Percentiles rank a stretch among this genome's conserved stretches.
Conservation (phyloP, 2,888 invertebrate species). For the Sarcophaga rosellei region DNA sequence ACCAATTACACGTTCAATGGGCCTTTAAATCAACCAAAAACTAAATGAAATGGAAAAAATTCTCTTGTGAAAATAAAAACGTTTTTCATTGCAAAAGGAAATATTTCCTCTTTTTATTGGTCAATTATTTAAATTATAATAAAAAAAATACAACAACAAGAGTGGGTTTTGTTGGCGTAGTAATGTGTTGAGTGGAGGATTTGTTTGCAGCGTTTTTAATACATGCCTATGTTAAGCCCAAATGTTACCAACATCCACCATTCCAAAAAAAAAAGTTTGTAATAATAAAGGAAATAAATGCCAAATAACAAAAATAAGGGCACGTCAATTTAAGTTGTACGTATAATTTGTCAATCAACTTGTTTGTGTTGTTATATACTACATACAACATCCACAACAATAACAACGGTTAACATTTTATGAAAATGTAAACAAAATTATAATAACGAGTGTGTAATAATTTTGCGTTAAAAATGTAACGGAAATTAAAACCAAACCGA, state of each 20-base stretch:
- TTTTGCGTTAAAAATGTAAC: conserved; percentile 34
- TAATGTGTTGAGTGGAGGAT: background rate
- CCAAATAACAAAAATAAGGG: conserved; percentile 21
- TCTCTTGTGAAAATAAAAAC: background rate
- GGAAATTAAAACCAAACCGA: conserved; percentile 41
- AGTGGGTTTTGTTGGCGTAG: background rate
- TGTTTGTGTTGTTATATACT: background rate
- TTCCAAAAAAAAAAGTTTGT: background rate
- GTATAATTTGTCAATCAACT: conserved; percentile 42
- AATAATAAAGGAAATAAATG: too few species aligned
- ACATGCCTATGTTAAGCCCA: background rate
- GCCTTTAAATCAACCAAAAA: conserved; percentile 43
- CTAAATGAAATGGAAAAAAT: background rate
- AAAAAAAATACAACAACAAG: background rate
- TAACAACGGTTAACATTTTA: background rate
- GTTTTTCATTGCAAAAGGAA: background rate
- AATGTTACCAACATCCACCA: background rate
- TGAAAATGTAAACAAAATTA: background rate
- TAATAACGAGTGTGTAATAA: conserved; percentile 26
- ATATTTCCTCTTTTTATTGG: conserved; percentile 31
- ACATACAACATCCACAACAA: background rate
- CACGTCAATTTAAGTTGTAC: conserved; percentile 20
- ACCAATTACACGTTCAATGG: conserved; percentile 48
- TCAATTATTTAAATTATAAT: conserved; percentile 50
- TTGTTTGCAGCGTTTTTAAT: background rate